Conservation (phyloP, 2,888 invertebrate species). For the Trichogramma evanescens region DNA sequence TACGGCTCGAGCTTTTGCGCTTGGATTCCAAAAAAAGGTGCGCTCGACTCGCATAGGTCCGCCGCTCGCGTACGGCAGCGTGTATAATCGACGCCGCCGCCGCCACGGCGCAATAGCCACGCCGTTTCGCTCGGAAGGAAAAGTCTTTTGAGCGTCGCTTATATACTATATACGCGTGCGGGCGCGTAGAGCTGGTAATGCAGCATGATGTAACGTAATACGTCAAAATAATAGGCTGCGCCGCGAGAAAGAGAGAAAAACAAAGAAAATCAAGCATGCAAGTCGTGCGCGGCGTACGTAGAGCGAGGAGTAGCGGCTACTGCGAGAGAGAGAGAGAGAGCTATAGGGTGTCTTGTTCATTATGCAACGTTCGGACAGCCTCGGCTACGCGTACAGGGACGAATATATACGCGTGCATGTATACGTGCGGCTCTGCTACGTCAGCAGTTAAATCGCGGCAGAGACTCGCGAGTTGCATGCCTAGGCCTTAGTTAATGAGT, state of each 20-base stretch:
- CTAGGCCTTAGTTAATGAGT: constrained; percentile 39
- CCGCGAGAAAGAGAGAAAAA: background rate
- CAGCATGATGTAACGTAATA: constrained; percentile 42
- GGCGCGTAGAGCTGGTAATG: constrained; percentile 30
- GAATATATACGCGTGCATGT: background rate
- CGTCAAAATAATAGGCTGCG: constrained; percentile 42
- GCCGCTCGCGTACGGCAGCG: too few species aligned
- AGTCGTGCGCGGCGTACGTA: constrained; percentile 4
- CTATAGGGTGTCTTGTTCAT: constrained; percentile 38
- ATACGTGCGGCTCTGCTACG: background rate
- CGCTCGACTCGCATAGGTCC: too few species aligned
- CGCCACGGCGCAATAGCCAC: too few species aligned
- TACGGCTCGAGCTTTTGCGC: too few species aligned
- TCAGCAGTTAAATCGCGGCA: too few species aligned
- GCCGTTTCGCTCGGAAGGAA: background rate
- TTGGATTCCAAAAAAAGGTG: too few species aligned
- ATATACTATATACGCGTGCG: background rate
- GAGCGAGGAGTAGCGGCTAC: constrained; percentile 5
- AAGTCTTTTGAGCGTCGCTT: constrained; percentile 5
- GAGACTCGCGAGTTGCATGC: too few species aligned
- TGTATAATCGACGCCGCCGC: too few species aligned
- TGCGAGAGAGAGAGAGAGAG: constrained; percentile 10
- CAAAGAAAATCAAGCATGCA: background rate
- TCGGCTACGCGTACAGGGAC: background rate
- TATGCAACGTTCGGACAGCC: constrained; percentile 42